Evolutionary conservation across 2,113 vertebrate genomes (phyloP), one percentile per base, ranked within the genome.

Genomic region (Prietella phreatophila): DNA sequence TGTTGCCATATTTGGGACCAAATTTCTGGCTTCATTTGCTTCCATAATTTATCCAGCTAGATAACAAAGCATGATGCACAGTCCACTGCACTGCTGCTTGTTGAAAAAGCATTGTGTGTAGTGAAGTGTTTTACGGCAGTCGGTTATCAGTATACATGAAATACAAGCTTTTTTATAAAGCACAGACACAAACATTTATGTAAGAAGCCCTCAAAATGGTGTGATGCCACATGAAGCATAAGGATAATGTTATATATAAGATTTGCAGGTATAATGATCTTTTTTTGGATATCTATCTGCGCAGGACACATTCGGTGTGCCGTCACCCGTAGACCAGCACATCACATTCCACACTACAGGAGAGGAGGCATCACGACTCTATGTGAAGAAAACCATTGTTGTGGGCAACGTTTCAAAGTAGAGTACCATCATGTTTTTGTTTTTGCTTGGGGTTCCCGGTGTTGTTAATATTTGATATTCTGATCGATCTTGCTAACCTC

Each of bases 321-420:
- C 95, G 53, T 93, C 95, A 61, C 94, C 95, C 75, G 92, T 92
- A 90, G 97, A 97, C 86, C 96, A 96, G 53, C 96, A 95, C 92
- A 95, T 95, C 88, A 93, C 95, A 1, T 96, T 96, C 89, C 95
- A 97, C 92, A 91, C 94, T 2, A 93, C 95, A 27, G 96, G 95
- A 85, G 97, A 97, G 19, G 98, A 99, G 87, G 95, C 97, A 47
- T 98, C 97, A 39, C 95, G 97, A 56, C 97, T 99, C 56, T 99
- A 97, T 91, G 95, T 97, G 87, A 99, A 99, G 96, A 99, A 99
- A 96, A 99, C 97, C 11, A 99, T 99, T 88, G 97, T 99, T 76
- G 97, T 99, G 87, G 98, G 98, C 90, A 99, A 99, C 53, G 98
- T 99, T 69, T 99, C 98, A 89, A 99, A 98, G 98, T 99, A 94